Base-by-base conservation (phyloP, 2,113 vertebrate species). In the Calyptommatus sinebrachiatus region DNA sequence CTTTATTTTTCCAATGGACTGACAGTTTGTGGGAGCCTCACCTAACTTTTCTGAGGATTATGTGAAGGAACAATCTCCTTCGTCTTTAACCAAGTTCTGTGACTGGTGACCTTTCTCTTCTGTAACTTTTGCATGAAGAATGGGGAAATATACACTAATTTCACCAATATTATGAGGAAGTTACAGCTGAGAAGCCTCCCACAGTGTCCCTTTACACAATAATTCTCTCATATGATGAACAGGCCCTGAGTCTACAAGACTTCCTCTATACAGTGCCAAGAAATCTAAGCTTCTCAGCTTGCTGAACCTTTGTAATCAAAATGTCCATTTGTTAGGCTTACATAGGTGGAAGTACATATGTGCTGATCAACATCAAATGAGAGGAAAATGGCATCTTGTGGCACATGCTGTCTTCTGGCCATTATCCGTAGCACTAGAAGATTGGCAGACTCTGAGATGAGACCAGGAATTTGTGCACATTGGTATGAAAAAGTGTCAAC, bases 341-440 rank as follows among this genome's bases (percentile, higher is more conserved):
- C 98, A 0, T 97, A 97, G 41, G 91, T 94, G 71, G 91, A 93
- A 76, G 89, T 63, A 80, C 92, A 94, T 77, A 98, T 89, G 50
- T 90, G 84, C 4, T 93, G 91, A 22, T 95, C 91, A 0, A 73
- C 76, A 87, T 97, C 91, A 5, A 97, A 91, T 72, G 96, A 84
- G 0, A 97, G 93, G 85, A 98, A 98, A 29, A 46, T 22, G 84
- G 96, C 93, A 11, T 91, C 16, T 0, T 90, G 87, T 46, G 96
- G 95, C 35, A 96, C 86, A 0, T 60, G 88, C 78, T 46, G 91
- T 73, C 86, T 91, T 60, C 90, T 83, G 6, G 95, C 95, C 69
- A 99, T 87, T 80, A 98, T 89, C 60, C 98, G 95, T 90, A 97
- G 91, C 82, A 99, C 83, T 76, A 99, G 88, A 53, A 99, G 85